phyloP scores from a whole-genome alignment of 2,888 invertebrate genomes.

The Blera fallax region DNA sequence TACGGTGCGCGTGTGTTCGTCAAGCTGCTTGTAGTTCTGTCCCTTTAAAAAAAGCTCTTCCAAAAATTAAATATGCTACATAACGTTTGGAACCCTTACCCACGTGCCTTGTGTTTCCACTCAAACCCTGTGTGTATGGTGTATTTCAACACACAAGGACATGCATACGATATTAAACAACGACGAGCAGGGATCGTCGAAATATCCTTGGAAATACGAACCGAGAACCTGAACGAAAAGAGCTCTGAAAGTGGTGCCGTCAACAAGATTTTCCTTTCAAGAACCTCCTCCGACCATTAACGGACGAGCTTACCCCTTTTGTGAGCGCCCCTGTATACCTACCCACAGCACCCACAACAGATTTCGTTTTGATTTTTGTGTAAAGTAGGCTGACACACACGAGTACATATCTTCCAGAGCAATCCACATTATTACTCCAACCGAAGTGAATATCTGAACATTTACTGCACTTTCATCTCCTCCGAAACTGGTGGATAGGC shows the following conservation, averaged over 20 bases:
- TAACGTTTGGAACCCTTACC: conserved; percentile 52
- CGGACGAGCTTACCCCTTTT: conserved; percentile 31
- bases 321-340: conserved; percentile 9
- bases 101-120: conserved; percentile 4
- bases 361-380: conserved; percentile 33
- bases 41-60: conserved; percentile 56
- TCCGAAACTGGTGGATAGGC: conserved; percentile 24
- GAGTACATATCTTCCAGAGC: background rate
- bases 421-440: conserved; percentile 43
- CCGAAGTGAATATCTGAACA: conserved; percentile 61
- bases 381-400: conserved; percentile 31
- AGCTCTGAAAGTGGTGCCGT: conserved; percentile 60
- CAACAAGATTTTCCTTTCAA: conserved; percentile 68
- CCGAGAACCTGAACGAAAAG: conserved; percentile 26
- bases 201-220: conserved; percentile 61
- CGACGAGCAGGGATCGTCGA: conserved; percentile 38
- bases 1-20: background rate
- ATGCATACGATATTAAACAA: conserved; percentile 20
- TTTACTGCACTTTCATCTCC: conserved; percentile 54
- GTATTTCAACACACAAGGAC: conserved; percentile 32
- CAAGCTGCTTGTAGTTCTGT: background rate
- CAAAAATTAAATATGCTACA: conserved; percentile 69
- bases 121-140: background rate
- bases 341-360: conserved; percentile 2
- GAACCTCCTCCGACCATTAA: conserved; percentile 28